These are phyloP conservation scores for Chalcosyrphus nemorum DNA, from an alignment of 2,888 invertebrate genomes.

Conservation along the genomic window DNA sequence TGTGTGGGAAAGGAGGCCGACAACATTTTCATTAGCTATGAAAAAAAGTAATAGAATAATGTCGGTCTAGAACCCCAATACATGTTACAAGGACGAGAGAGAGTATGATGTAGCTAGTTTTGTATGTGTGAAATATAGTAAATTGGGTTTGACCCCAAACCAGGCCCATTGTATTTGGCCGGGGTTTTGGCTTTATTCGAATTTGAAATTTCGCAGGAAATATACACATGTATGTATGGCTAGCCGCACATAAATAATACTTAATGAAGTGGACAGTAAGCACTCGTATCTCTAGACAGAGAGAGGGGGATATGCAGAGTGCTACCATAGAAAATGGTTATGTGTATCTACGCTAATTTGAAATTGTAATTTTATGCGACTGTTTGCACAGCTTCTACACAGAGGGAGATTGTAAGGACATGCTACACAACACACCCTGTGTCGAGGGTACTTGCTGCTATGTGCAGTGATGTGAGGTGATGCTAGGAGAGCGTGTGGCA, in stretches of 20 bases:
- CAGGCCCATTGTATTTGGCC: background rate
- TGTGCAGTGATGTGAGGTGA: background rate
- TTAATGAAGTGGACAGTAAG: conserved; percentile 23
- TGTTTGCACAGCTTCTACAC: background rate
- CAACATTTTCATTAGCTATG: background rate
- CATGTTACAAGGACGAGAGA: background rate
- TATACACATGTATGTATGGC: background rate
- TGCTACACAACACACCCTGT: background rate
- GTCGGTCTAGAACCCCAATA: background rate
- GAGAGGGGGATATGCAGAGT: background rate
- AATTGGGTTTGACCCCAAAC: conserved; percentile 5
- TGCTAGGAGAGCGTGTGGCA: background rate
- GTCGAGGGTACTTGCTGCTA: background rate
- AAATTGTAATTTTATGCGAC: conserved; percentile 49
- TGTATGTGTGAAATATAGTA: too few relatives aligned
- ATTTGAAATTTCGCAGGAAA: conserved; percentile 8
- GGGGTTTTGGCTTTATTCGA: conserved; percentile 3
- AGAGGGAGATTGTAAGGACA: conserved; percentile 7
- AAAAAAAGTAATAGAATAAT: background rate
- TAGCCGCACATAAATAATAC: conserved; percentile 1
- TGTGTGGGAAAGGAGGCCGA: background rate
- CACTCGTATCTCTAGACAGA: background rate
- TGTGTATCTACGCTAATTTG: conserved; percentile 40
- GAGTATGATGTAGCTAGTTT: background rate
- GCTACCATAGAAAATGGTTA: conserved; percentile 1